Evolutionary conservation across 2,888 invertebrate genomes (phyloP).

Genomic region (Bembecia ichneumoniformis): DNA sequence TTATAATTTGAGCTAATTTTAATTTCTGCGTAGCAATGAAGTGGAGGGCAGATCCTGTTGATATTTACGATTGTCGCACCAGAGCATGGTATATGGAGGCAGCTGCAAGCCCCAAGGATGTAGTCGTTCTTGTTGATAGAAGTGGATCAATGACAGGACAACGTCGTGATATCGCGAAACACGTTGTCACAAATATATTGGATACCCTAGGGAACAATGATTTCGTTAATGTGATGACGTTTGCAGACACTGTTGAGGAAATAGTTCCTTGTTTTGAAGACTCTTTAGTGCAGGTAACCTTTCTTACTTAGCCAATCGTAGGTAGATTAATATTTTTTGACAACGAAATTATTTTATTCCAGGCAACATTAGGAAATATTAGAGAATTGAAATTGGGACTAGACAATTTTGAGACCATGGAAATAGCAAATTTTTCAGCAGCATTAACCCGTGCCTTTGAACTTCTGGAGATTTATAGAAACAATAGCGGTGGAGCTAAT

Average conservation of each 20-base stretch:
- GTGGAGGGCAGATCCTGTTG: constrained; percentile 86
- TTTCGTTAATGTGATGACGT: constrained; percentile 96
- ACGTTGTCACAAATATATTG: constrained; percentile 89
- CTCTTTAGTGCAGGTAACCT: constrained; percentile 86
- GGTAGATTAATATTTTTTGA: not conserved
- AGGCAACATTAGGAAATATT: constrained; percentile 89
- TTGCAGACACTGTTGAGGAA: constrained; percentile 84
- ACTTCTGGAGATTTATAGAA: constrained; percentile 78
- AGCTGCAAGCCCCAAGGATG: constrained; percentile 96
- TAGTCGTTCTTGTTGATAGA: constrained; percentile 86
- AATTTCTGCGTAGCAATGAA: constrained; percentile 72
- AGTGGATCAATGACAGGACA: constrained; percentile 94
- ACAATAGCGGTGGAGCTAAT: constrained; percentile 76
- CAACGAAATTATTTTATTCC: constrained; percentile 24
- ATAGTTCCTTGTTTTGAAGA: constrained; percentile 92
- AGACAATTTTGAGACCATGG: constrained; percentile 83
- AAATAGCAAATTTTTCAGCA: constrained; percentile 94
- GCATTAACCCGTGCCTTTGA: constrained; percentile 93
- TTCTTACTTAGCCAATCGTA: not conserved
- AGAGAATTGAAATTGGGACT: constrained; percentile 86
- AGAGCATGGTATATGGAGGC: constrained; percentile 98
- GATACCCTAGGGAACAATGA: constrained; percentile 98
- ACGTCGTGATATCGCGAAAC: constrained; percentile 90
- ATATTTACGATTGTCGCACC: constrained; percentile 95
- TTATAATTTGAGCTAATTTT: not conserved